Evolutionary conservation across 2,113 vertebrate species (phyloP), one percentile per base, ranked within the genome.

Genomic region (Pao palembangensis): DNA sequence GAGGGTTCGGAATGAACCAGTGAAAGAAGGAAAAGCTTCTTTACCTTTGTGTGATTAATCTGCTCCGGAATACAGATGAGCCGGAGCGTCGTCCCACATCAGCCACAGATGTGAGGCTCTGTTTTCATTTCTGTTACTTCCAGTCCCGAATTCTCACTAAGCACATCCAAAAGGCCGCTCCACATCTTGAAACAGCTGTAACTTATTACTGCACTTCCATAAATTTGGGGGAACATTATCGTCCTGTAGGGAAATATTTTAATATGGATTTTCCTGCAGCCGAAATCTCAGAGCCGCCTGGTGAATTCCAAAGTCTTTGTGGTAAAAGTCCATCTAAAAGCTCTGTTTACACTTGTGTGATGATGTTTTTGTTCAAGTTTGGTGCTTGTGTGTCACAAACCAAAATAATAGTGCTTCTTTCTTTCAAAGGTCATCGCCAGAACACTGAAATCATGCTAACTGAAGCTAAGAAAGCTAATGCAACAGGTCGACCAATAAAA

Each of bases 11-110:
- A 55, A 73, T 44, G 55, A 74, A 25, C 48, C 49, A 51, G 55
- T 53, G 63, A 71, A 73, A 78, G 68, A 69, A 63, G 73, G 61
- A 76, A 76, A 73, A 73, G 17, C 62, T 50, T 69, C 38, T 84
- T 76, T 77, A 71, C 53, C 61, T 67, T 54, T 47, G 23, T 23
- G 38, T 2, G 3, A 74, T 64, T 69, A 62, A 67, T 81, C 62
- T 68, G 10, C 55, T 50, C 41, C 49, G 34, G 64, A 84, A 71
- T 78, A 78, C 63, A 76, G 51, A 82, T 77, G 57, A 73, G 59
- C 4, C 14, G 13, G 47, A 38, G 46, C 44, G 61, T 68, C 41
- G 51, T 63, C 34, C 53, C 55, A 75, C 51, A 23, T 79, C 51
- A 67, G 65, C 51, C 71, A 60, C 20, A 61, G 19, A 46, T 18